Evolutionary conservation across 2,888 invertebrate genomes (phyloP).

Genomic region (Drosophila basisetae): DNA sequence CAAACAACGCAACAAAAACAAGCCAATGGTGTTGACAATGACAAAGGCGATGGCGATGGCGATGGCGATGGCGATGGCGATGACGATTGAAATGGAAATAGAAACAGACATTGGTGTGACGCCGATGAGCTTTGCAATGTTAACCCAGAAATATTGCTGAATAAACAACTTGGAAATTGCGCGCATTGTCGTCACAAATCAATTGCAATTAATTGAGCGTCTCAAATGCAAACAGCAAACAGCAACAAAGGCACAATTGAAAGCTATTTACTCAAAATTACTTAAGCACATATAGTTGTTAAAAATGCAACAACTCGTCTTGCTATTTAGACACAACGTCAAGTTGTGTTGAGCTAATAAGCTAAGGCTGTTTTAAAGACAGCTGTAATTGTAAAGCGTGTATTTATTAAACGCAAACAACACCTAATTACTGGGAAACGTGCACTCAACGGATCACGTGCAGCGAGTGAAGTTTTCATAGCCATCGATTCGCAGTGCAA

Average conservation of each 20-base stretch:
- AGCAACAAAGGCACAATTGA: slow-evolving; percentile 1
- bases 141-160: slow-evolving; percentile 38
- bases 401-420: background rate
- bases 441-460: background rate
- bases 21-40: slow-evolving; percentile 15
- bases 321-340: background rate
- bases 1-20: slow-evolving; percentile 34
- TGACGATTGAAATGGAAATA: slow-evolving; percentile 20
- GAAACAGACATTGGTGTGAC: slow-evolving; percentile 23
- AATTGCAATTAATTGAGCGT: slow-evolving; percentile 58
- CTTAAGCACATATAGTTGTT: background rate
- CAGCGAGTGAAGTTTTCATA: slow-evolving; percentile 1
- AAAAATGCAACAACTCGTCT: background rate
- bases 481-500: slow-evolving; percentile 13
- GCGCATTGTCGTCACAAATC: slow-evolving; percentile 62
- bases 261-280: slow-evolving; percentile 1
- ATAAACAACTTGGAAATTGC: slow-evolving; percentile 45
- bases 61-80: background rate
- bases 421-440: background rate
- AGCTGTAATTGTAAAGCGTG: background rate
- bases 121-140: slow-evolving; percentile 10
- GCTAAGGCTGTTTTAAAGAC: background rate
- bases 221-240: slow-evolving; percentile 2
- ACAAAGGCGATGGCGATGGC: slow-evolving; percentile 1
- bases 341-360: background rate